A percentile compares a stretch with the other conserved stretches of the same genome.
Conservation (phyloP, 2,113 vertebrate species). For the Colinus virginianus region DNA sequence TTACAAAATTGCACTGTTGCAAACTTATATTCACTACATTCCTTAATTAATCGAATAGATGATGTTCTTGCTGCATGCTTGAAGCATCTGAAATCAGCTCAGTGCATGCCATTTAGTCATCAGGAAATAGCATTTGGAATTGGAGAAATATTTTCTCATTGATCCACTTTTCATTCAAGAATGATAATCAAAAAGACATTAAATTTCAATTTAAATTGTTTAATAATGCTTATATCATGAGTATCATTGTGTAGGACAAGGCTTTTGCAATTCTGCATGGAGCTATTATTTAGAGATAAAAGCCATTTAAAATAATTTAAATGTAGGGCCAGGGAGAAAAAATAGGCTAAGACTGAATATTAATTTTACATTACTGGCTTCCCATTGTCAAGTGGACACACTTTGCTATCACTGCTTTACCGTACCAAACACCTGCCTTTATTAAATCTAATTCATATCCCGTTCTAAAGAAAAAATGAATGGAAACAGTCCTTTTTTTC, state of each 20-base stretch:
- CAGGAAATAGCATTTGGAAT: background rate
- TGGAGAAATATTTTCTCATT: constrained; percentile 18
- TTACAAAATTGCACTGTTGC: background rate
- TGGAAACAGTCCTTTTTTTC: background rate
- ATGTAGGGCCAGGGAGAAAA: constrained; percentile 16
- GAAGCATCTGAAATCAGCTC: background rate
- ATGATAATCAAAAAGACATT: background rate
- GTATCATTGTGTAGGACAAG: constrained; percentile 35
- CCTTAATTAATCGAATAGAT: background rate
- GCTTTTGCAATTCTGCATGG: background rate
- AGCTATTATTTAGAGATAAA: constrained; percentile 57
- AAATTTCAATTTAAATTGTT: constrained; percentile 45
- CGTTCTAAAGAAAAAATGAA: background rate
- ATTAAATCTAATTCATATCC: background rate
- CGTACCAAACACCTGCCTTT: background rate
- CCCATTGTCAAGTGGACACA: background rate
- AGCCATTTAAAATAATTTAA: constrained; percentile 60
- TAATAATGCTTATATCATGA: constrained; percentile 44
- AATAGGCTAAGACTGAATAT: constrained; percentile 35
- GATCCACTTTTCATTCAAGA: constrained; percentile 20
- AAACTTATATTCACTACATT: background rate
- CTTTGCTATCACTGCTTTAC: background rate
- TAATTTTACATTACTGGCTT: constrained; percentile 42
- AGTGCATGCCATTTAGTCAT: background rate
- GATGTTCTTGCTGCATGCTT: background rate